Conservation (phyloP, 2,888 invertebrate species). For the Drosophila peninsularis region DNA sequence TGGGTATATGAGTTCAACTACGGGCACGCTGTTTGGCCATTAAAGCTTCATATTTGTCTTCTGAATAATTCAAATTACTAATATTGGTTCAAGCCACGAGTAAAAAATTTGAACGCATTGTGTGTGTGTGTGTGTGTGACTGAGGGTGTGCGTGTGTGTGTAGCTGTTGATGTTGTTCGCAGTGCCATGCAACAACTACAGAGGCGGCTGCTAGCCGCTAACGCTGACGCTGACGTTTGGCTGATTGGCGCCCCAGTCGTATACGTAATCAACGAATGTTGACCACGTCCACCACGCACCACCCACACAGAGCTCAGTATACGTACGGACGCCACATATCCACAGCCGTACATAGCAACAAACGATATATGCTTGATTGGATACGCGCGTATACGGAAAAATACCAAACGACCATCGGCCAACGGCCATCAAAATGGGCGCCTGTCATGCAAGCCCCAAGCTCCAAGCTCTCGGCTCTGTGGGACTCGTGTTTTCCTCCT, state of each 20-base stretch:
- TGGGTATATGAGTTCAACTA: constrained; percentile 35
- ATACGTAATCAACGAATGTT: constrained; percentile 83
- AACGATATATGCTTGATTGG: constrained; percentile 78
- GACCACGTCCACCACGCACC: constrained; percentile 76
- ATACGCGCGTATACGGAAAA: constrained; percentile 78
- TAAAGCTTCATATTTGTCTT: constrained; percentile 85
- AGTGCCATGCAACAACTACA: constrained; percentile 59
- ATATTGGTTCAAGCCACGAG: constrained; percentile 83
- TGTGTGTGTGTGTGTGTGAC: constrained; percentile 24
- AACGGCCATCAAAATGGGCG: constrained; percentile 69
- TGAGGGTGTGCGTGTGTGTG: constrained; percentile 18
- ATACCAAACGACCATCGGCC: constrained; percentile 51
- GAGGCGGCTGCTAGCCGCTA: constrained; percentile 41
- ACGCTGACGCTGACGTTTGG: constrained; percentile 71
- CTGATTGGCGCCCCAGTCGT: constrained; percentile 79
- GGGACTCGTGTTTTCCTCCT: not conserved
- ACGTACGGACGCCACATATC: constrained; percentile 20
- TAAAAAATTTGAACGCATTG: constrained; percentile 71
- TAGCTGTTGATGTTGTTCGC: constrained; percentile 41
- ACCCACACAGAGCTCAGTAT: constrained; percentile 33
- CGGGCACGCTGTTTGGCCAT: constrained; percentile 83
- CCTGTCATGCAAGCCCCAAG: constrained; percentile 71
- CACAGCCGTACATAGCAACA: constrained; percentile 29
- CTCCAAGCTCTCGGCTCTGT: constrained; percentile 43
- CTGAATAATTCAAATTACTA: constrained; percentile 85